Percentiles rank a stretch among this genome's conserved stretches.
Conservation (phyloP, 2,113 vertebrate genomes). For the Poeciliopsis retropinna region DNA sequence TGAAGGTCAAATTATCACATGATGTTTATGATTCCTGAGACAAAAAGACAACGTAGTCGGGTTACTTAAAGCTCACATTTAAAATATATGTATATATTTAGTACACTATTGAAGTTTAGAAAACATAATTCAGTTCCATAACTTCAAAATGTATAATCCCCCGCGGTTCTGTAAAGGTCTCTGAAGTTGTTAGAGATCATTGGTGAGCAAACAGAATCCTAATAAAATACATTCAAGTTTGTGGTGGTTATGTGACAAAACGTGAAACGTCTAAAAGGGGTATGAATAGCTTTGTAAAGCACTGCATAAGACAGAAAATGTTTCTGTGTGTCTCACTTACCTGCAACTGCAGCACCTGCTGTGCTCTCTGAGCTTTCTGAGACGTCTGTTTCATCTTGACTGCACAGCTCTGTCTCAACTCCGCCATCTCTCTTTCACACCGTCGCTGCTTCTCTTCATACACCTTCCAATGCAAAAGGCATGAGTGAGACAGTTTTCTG, state of each 20-base stretch:
- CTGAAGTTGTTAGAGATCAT: no score
- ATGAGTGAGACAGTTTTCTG: background rate
- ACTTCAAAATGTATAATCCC: no score
- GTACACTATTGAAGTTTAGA: no score
- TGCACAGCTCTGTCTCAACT: slow-evolving; percentile 84
- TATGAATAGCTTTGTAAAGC: background rate
- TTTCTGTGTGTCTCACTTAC: slow-evolving; percentile 27
- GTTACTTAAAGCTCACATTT: no score
- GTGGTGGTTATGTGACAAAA: background rate
- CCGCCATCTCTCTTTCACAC: slow-evolving; percentile 90
- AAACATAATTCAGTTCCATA: no score
- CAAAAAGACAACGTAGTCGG: no score
- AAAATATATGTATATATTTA: no score
- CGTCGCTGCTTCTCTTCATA: slow-evolving; percentile 92
- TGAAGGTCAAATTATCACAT: background rate
- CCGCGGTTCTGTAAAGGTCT: no score
- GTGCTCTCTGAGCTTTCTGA: slow-evolving; percentile 86
- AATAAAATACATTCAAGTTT: background rate
- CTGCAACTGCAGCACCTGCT: slow-evolving; percentile 96
- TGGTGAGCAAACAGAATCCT: background rate
- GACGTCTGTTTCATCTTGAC: slow-evolving; percentile 86
- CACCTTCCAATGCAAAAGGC: slow-evolving; percentile 73
- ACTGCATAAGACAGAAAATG: background rate
- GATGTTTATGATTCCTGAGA: no score
- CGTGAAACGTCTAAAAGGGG: background rate